Conservation (phyloP, 2,888 invertebrate genomes). For the Matsumyia berberina region DNA sequence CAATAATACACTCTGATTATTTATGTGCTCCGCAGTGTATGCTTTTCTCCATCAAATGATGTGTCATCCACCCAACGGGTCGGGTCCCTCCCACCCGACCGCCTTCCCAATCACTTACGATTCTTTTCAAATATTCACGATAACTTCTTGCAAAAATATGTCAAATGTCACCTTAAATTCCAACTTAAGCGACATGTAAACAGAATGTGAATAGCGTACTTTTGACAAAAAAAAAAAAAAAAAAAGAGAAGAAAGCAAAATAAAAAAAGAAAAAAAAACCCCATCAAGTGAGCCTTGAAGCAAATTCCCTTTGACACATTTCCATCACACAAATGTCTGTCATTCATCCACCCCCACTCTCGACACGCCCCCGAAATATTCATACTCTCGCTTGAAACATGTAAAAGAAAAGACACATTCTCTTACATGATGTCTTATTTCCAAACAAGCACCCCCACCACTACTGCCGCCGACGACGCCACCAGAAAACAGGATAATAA, state of each 20-base stretch:
- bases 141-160: constrained; percentile 53
- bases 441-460: constrained; percentile 45
- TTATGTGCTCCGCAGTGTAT: constrained; percentile 16
- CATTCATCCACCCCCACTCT: constrained; percentile 15
- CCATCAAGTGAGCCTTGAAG: constrained; percentile 46
- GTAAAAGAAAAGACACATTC: constrained; percentile 31
- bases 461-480: not conserved
- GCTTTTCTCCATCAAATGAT: constrained; percentile 2
- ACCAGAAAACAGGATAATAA: constrained; percentile 22
- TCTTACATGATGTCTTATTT: constrained; percentile 60
- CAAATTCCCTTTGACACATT: constrained; percentile 71
- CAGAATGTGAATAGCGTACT: constrained; percentile 16
- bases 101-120: constrained; percentile 17
- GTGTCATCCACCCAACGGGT: constrained; percentile 2
- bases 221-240: not conserved
- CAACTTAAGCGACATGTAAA: constrained; percentile 51
- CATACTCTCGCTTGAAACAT: constrained; percentile 31
- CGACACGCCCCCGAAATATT: constrained; percentile 27
- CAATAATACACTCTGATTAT: constrained; percentile 42
- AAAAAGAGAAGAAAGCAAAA: not conserved
- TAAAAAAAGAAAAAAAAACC: not conserved
- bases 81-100: not conserved
- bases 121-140: constrained; percentile 37
- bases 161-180: constrained; percentile 70
- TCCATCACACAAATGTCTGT: constrained; percentile 61